Percentiles rank a stretch among this genome's conserved stretches.
phyloP scores from a whole-genome alignment of 2,797 vertebrate species.

The Semaprochilodus insignis region DNA sequence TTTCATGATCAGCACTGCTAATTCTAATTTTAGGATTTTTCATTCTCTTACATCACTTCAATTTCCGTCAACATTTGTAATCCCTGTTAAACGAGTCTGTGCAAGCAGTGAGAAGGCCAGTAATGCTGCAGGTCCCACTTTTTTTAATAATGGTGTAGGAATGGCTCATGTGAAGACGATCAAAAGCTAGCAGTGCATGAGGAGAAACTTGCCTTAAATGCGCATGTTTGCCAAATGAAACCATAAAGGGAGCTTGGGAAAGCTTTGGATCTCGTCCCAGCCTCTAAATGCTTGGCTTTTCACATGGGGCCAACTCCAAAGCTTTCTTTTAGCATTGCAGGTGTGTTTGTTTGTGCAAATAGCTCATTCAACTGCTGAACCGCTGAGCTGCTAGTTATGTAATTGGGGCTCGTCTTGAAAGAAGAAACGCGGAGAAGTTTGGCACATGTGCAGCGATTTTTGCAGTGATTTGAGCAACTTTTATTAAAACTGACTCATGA shows the following conservation, averaged over 20 bases:
- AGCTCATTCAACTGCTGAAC: not conserved
- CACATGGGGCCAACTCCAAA: slow-evolving; percentile 26
- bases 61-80: not conserved
- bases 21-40: not conserved
- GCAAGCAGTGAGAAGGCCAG: not conserved
- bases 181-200: slow-evolving; percentile 63
- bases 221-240: slow-evolving; percentile 62
- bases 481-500: not conserved
- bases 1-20: not conserved
- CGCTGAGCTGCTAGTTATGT: not conserved
- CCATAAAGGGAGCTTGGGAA: slow-evolving; percentile 41
- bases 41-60: not conserved
- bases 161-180: slow-evolving; percentile 58
- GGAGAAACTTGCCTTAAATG: slow-evolving; percentile 60
- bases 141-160: slow-evolving; percentile 20
- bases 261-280: slow-evolving; percentile 55
- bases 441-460: not conserved
- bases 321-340: slow-evolving; percentile 31
- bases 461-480: not conserved
- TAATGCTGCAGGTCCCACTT: not conserved
- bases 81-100: not conserved
- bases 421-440: not conserved
- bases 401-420: not conserved
- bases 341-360: slow-evolving; percentile 45
- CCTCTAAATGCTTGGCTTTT: slow-evolving; percentile 45